A percentile compares a stretch with the other conserved stretches of the same genome.
Evolutionary conservation across 2,113 vertebrate species (phyloP).

Genomic region (Jacana jacana): DNA sequence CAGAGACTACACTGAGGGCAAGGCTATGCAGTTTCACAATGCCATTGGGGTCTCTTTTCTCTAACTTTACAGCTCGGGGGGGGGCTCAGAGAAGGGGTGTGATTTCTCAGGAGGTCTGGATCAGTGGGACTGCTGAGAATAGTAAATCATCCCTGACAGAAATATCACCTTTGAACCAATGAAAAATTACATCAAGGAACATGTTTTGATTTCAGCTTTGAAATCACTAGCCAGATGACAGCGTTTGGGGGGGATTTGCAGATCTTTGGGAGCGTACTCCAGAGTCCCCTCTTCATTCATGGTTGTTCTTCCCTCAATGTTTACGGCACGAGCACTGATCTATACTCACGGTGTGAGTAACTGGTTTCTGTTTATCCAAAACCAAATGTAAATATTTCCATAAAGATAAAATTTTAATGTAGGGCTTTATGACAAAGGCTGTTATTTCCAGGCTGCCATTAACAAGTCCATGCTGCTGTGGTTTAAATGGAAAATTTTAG

Average conservation of each 20-base stretch:
- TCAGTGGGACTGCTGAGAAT: background rate
- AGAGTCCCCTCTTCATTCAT: background rate
- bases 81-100: background rate
- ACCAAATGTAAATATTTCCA: constrained; percentile 25
- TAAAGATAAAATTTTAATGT: constrained; percentile 42
- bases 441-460: constrained; percentile 16
- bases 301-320: background rate
- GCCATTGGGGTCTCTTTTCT: background rate
- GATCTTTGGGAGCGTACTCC: background rate
- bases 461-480: background rate
- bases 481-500: constrained; percentile 11
- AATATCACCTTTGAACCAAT: background rate
- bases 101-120: background rate
- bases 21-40: background rate
- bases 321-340: background rate
- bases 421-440: background rate
- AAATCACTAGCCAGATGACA: background rate
- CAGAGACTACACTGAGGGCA: background rate
- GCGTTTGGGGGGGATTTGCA: background rate
- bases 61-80: background rate
- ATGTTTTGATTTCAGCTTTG: background rate
- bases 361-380: constrained; percentile 19
- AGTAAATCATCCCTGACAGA: background rate
- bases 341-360: background rate
- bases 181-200: background rate